phyloP scores from a whole-genome alignment of 2,113 vertebrate genomes.

The Nesospiza acunhae region DNA sequence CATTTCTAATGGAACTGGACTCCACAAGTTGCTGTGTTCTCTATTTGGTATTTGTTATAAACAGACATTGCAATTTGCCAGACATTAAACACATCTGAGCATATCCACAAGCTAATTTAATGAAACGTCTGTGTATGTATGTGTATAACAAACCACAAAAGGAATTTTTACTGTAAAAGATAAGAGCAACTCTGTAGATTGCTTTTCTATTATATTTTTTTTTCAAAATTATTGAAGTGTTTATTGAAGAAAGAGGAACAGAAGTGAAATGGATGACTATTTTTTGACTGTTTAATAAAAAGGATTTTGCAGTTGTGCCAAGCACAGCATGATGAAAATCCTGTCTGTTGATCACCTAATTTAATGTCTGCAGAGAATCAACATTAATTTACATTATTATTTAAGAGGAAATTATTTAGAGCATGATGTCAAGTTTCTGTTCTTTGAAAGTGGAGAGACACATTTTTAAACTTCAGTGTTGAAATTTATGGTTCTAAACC shows the following conservation, averaged over 20 bases:
- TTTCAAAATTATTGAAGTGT: background rate
- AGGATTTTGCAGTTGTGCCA: background rate
- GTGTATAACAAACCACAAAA: background rate
- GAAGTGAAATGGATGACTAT: background rate
- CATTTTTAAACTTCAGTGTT: background rate
- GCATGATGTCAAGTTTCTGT: background rate
- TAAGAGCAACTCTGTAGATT: background rate
- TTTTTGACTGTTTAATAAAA: background rate
- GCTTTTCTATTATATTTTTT: background rate
- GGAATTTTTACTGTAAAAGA: slow-evolving; percentile 29
- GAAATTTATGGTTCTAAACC: background rate
- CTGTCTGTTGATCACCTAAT: background rate
- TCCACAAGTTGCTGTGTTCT: slow-evolving; percentile 15
- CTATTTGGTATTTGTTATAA: slow-evolving; percentile 25
- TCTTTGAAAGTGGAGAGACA: background rate
- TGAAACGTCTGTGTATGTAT: slow-evolving; percentile 25
- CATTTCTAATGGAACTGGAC: background rate
- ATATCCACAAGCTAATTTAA: background rate
- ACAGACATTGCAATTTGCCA: background rate
- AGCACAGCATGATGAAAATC: background rate
- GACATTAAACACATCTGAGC: background rate
- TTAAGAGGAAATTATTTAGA: background rate
- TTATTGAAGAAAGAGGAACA: background rate
- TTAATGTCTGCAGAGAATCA: background rate
- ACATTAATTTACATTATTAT: background rate